Evolutionary conservation across 2,797 vertebrate species (phyloP).

Genomic region (Thunnus albacares): DNA sequence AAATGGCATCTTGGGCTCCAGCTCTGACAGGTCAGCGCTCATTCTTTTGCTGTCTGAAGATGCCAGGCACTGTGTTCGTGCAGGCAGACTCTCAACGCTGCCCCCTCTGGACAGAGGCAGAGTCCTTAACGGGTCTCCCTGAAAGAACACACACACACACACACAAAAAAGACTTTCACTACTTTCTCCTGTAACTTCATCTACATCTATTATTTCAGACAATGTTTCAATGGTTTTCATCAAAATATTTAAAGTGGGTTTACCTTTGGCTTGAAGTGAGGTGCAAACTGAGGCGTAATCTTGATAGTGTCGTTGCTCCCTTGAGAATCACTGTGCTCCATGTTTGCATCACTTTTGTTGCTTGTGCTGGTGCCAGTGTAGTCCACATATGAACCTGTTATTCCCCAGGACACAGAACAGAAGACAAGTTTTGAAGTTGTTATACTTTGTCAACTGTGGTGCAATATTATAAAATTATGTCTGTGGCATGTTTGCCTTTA

Average conservation of each 20-base stretch:
- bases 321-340: constrained; percentile 93
- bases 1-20: constrained; percentile 92
- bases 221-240: background rate
- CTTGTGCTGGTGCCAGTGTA: constrained; percentile 94
- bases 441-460: background rate
- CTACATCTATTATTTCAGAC: background rate
- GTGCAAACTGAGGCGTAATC: constrained; percentile 92
- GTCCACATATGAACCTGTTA: constrained; percentile 93
- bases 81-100: constrained; percentile 95
- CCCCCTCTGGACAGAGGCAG: constrained; percentile 95
- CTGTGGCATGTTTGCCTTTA: background rate
- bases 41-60: constrained; percentile 93
- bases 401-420: background rate
- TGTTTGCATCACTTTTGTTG: constrained; percentile 93
- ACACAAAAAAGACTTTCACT: background rate
- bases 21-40: constrained; percentile 97
- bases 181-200: background rate
- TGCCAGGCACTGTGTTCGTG: constrained; percentile 86
- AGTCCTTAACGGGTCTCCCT: constrained; percentile 92
- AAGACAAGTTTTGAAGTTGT: background rate
- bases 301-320: constrained; percentile 98
- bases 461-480: background rate
- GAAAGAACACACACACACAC: background rate
- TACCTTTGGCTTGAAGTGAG: constrained; percentile 90
- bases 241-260: background rate